A percentile compares a stretch with the other conserved stretches of the same genome.
phyloP scores from a whole-genome alignment of 2,113 vertebrate genomes.

The Cinclus cinclus region DNA sequence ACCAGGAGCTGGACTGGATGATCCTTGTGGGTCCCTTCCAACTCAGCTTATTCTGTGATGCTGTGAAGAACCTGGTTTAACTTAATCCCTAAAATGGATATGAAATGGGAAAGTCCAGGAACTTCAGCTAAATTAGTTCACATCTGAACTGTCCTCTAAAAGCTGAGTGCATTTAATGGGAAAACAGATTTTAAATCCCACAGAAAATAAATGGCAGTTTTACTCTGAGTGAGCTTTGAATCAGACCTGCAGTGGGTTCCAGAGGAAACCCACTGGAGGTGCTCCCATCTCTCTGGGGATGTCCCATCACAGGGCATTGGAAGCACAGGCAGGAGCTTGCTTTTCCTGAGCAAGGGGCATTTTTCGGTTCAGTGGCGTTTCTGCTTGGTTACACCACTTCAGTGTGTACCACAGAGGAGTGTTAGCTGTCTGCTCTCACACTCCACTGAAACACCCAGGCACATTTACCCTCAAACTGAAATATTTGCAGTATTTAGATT shows the following conservation, averaged over 20 bases:
- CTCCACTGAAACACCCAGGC: neutral
- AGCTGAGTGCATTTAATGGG: neutral
- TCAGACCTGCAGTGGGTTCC: neutral
- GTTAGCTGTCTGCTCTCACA: neutral
- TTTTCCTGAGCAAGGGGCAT: neutral
- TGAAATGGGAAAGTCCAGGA: neutral
- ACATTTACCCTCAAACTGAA: neutral
- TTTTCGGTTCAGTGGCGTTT: neutral
- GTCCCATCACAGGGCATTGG: neutral
- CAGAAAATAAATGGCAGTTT: neutral
- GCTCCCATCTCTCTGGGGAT: neutral
- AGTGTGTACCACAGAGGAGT: neutral
- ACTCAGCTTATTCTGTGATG: neutral
- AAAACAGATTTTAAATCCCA: neutral
- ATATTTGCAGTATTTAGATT: neutral
- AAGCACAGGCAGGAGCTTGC: neutral
- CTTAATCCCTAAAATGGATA: neutral
- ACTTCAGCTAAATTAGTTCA: neutral
- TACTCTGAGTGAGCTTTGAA: neutral
- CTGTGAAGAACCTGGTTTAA: neutral
- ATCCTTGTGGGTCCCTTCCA: neutral
- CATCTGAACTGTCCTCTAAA: neutral
- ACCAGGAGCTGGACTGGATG: neutral
- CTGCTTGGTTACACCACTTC: neutral
- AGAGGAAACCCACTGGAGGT: neutral